phyloP scores from a whole-genome alignment of 1,140 invertebrate species.

The Zeugodacus cucurbitae region DNA sequence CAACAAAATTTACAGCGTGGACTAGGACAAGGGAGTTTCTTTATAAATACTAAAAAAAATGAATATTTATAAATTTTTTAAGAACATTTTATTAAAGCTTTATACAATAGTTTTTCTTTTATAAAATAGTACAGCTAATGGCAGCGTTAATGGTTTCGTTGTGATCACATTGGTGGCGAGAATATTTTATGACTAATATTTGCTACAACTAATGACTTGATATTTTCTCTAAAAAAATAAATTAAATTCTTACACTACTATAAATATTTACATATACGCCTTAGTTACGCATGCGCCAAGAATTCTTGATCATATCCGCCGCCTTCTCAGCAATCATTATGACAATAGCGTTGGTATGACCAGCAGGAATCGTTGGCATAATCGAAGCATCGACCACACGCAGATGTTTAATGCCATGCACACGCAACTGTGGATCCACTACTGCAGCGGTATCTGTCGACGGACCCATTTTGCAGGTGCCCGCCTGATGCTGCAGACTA shows the following conservation, averaged over 20 bases:
- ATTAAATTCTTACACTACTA: background rate
- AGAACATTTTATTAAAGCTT: too few species aligned
- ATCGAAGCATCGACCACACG: constrained; percentile 82
- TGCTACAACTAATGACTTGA: background rate
- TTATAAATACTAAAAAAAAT: too few species aligned
- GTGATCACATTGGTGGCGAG: constrained; percentile 8
- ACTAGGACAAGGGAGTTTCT: too few species aligned
- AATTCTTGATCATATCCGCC: constrained; percentile 72
- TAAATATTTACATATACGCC: background rate
- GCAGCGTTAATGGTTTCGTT: background rate
- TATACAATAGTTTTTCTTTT: too few species aligned
- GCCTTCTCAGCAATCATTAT: constrained; percentile 76
- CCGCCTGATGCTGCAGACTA: constrained; percentile 80
- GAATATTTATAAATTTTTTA: too few species aligned
- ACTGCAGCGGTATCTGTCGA: constrained; percentile 74
- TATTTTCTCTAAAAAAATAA: background rate
- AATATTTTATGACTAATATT: background rate
- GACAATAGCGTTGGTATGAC: constrained; percentile 72
- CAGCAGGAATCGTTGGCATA: constrained; percentile 73
- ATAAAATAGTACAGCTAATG: background rate
- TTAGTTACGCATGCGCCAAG: constrained; percentile 61
- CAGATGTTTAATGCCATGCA: constrained; percentile 75
- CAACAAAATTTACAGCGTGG: too few species aligned
- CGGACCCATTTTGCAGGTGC: constrained; percentile 85
- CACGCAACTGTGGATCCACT: constrained; percentile 78